A percentile compares a stretch with the other conserved stretches of the same genome.
Conservation (phyloP, 2,888 invertebrate genomes). For the Thecocarcelia acutangulata region DNA sequence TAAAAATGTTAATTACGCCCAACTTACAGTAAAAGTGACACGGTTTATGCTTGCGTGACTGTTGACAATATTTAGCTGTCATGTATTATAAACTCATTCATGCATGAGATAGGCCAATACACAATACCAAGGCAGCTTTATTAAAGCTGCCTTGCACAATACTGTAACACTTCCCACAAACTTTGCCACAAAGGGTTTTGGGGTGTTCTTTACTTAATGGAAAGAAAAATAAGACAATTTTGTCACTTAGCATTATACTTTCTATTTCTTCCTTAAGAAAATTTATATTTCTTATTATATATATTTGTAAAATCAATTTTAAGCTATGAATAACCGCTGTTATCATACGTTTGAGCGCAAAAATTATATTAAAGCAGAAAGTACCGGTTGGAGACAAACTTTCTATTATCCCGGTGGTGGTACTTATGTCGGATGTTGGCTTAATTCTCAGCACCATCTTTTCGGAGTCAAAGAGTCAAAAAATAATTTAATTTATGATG, state of each 20-base stretch:
- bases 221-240: constrained; percentile 3
- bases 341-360: constrained; percentile 51
- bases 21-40: constrained; percentile 12
- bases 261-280: constrained; percentile 1
- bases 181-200: no score
- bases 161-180: no score
- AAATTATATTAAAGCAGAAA: constrained; percentile 69
- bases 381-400: constrained; percentile 73
- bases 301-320: not conserved
- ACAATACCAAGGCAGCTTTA: no score
- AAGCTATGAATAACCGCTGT: constrained; percentile 59
- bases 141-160: no score
- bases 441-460: constrained; percentile 74
- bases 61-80: constrained; percentile 57
- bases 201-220: no score
- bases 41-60: constrained; percentile 50
- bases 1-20: not conserved
- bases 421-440: constrained; percentile 76
- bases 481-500: constrained; percentile 77
- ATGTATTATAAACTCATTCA: constrained; percentile 43
- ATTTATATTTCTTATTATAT: not conserved
- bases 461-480: constrained; percentile 75
- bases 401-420: constrained; percentile 76
- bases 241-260: constrained; percentile 30
- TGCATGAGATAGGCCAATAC: constrained; percentile 15